A percentile compares a stretch with the other conserved stretches of the same genome.
Conservation (phyloP, 2,888 invertebrate genomes). For the Odontothrips loti region DNA sequence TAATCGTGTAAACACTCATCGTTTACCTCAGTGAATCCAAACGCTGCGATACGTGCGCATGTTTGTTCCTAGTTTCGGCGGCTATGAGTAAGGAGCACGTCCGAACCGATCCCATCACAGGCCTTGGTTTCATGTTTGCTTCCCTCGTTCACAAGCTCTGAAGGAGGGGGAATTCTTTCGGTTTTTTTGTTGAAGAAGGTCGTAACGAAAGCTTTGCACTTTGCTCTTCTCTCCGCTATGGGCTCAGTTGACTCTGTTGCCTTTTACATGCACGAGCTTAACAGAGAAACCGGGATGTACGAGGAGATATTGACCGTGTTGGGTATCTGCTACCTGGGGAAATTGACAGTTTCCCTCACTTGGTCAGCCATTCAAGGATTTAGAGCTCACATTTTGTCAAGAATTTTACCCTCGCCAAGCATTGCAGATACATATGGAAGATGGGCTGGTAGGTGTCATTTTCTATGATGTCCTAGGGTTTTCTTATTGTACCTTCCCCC, state of each 20-base stretch:
- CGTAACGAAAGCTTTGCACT: neutral
- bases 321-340: neutral
- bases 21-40: neutral
- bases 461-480: neutral
- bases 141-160: neutral
- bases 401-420: neutral
- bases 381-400: constrained; percentile 4
- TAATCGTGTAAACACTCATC: neutral
- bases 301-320: neutral
- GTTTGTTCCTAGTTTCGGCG: too few relatives aligned
- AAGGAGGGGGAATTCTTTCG: neutral
- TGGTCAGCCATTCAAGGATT: neutral
- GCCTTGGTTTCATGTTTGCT: neutral
- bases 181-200: neutral
- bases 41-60: too few relatives aligned
- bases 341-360: neutral
- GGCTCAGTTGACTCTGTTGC: neutral
- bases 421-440: neutral
- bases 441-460: neutral
- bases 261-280: neutral
- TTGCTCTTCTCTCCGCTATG: neutral
- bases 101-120: neutral
- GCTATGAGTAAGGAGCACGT: too few relatives aligned
- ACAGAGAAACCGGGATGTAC: neutral
- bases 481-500: neutral